Evolutionary conservation across 2,113 vertebrate genomes (phyloP), one percentile per base, ranked within the genome.

Genomic region (Nothobranchius kuhntae): DNA sequence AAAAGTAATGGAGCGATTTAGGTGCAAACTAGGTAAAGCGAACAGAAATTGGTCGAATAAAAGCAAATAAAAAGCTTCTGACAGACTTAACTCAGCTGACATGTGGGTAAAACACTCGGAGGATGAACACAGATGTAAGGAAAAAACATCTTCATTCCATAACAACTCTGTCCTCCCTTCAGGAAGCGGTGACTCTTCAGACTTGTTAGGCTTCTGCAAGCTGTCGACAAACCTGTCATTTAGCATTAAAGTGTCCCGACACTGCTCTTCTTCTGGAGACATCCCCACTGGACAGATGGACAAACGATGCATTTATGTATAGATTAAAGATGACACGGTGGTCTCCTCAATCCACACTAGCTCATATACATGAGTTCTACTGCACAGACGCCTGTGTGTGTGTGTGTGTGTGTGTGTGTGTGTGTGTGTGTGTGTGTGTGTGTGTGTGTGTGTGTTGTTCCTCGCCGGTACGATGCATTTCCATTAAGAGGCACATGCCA

Each of bases 241-340:
- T 86, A 77, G 81, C 75, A 84, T 89, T 85, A 89, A 84, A 78
- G 77, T 45, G 71, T 73, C 83, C 46, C 57, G 68, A 53, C 68
- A 76, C 77, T 54, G 70, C 70, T 73, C 61, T 80, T 85, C 82
- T 82, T 75, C 78, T 86, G 77, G 72, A 79, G 84, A 69, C 56
- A 62, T 75, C 71, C 57, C 81, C 71, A 50, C 76, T 15, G 70
- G 79, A 83, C 73, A 67, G 73, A 30, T 30, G 30, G 30, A 30
- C 73, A 64, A 83, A 88, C 73, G 4, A 78, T 86, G 89, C 73
- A 82, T 90, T 84, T 67, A 82, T 86, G 75, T 84, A 81, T 83
- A 78, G 69, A 83, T 82, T 76, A 67, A 73, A 80, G 77, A 80
- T 82, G 80, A 87, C 71, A 71, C 74, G 58, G 65, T 74, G 76